These are phyloP conservation scores for Phrynocephalus versicolor DNA, from an alignment of 2,113 vertebrate genomes.

Conservation along the genomic window DNA sequence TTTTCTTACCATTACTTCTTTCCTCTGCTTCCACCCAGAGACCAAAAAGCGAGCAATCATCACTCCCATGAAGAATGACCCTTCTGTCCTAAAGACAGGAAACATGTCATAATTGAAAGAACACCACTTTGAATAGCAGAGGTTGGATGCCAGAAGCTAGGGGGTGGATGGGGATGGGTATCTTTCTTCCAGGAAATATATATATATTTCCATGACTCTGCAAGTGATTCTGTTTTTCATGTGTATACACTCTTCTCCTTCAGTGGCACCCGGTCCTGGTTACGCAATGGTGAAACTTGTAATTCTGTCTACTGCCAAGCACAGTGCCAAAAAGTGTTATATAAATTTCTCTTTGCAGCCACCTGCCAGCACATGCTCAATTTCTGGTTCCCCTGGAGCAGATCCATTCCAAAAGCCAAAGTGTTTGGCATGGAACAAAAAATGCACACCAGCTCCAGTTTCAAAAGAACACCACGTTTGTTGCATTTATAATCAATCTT, in stretches of 20 bases:
- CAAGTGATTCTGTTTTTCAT: slow-evolving; percentile 1
- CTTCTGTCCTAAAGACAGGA: slow-evolving; percentile 31
- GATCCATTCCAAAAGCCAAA: not conserved
- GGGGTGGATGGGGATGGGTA: slow-evolving; percentile 37
- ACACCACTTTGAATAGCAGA: not conserved
- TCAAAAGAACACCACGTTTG: not conserved
- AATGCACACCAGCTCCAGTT: not conserved
- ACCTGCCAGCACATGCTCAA: slow-evolving; percentile 67
- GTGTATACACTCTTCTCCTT: slow-evolving; percentile 40
- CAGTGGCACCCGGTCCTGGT: slow-evolving; percentile 56
- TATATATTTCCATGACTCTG: slow-evolving; percentile 39
- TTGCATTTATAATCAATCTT: not conserved
- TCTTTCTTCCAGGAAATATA: slow-evolving; percentile 51
- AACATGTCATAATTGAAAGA: slow-evolving; percentile 28
- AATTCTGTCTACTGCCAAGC: slow-evolving; percentile 60
- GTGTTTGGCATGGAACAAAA: not conserved
- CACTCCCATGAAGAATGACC: slow-evolving; percentile 67
- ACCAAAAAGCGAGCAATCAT: slow-evolving; percentile 45
- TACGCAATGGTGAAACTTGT: slow-evolving; percentile 64
- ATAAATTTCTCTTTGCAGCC: slow-evolving; percentile 57
- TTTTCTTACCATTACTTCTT: slow-evolving; percentile 62
- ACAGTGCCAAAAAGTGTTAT: slow-evolving; percentile 57
- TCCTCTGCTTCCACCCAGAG: slow-evolving; percentile 49
- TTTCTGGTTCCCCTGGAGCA: slow-evolving; percentile 41
- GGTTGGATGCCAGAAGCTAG: slow-evolving; percentile 33